Evolutionary conservation across 1,140 invertebrate species (phyloP), one percentile per base, ranked within the genome.

Genomic region (Aphelenchoides besseyi): DNA sequence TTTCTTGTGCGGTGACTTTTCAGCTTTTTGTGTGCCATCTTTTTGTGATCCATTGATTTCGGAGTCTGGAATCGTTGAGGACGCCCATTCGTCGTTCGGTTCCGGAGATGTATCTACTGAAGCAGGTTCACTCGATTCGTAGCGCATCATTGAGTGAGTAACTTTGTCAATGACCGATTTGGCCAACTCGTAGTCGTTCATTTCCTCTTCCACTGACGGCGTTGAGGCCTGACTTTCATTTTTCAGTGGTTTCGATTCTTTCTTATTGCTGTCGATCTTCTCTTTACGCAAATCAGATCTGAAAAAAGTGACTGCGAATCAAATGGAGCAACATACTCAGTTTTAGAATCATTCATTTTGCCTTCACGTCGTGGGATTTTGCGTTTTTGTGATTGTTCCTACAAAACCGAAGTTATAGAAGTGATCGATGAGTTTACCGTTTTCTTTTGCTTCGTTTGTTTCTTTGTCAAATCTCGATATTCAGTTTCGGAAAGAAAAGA

Each of bases 81-180:
- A n/a, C n/a, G n/a, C n/a, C n/a, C n/a, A n/a, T n/a, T n/a, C n/a
- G n/a, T n/a, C n/a, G n/a, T n/a, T n/a, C n/a, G n/a, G n/a, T n/a
- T n/a, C n/a, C n/a, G n/a, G n/a, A n/a, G n/a, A n/a, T n/a, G n/a
- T n/a, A n/a, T n/a, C n/a, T n/a, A n/a, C n/a, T n/a, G n/a, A n/a
- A n/a, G n/a, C n/a, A n/a, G n/a, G n/a, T n/a, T n/a, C n/a, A n/a
- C n/a, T n/a, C n/a, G n/a, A n/a, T n/a, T n/a, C n/a, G n/a, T n/a
- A n/a, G n/a, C n/a, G n/a, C n/a, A n/a, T n/a, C 55, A 59, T 5
- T 23, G 18, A 59, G 5, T 59, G 55, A 33, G 26, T 28, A 28
- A 18, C 55, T 5, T 59, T 59, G 55, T 59, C 55, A 33, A 48
- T 48, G 12, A 48, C 41, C 41, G 41, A 48, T 48, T 48, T 48